These are phyloP conservation scores for Odontomyia ornata DNA, from an alignment of 2,888 invertebrate species.

Conservation along the genomic window DNA sequence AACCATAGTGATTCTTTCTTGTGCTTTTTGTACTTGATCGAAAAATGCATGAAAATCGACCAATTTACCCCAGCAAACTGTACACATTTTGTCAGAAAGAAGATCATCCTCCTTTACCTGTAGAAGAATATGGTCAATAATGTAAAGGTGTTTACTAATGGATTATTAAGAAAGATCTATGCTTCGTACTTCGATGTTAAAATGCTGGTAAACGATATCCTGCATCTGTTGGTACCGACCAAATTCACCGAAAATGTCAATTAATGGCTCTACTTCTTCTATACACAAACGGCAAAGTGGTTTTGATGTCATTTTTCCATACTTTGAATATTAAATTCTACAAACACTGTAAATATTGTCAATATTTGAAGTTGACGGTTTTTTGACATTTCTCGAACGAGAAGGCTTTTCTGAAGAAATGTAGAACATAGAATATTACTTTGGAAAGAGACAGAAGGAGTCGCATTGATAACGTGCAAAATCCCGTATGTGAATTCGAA, in stretches of 20 bases:
- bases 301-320: slow-evolving; percentile 4
- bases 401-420: too few relatives aligned
- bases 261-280: slow-evolving; percentile 37
- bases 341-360: too few relatives aligned
- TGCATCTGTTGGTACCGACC: slow-evolving; percentile 35
- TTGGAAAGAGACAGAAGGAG: too few relatives aligned
- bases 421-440: too few relatives aligned
- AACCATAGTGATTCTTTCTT: slow-evolving; percentile 42
- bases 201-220: slow-evolving; percentile 44
- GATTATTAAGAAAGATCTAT: background rate
- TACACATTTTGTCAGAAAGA: slow-evolving; percentile 46
- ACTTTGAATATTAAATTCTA: too few relatives aligned
- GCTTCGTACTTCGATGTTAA: slow-evolving; percentile 44
- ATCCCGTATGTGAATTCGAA: too few relatives aligned
- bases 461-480: too few relatives aligned
- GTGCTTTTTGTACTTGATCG: slow-evolving; percentile 43
- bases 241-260: slow-evolving; percentile 45
- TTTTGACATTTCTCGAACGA: too few relatives aligned
- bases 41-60: slow-evolving; percentile 45
- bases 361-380: too few relatives aligned
- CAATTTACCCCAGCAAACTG: slow-evolving; percentile 46
- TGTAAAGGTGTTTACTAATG: background rate
- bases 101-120: slow-evolving; percentile 45
- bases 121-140: background rate
- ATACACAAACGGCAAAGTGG: slow-evolving; percentile 46